Evolutionary conservation across 2,113 vertebrate species (phyloP), one percentile per base, ranked within the genome.

Genomic region (Platichthys flesus): DNA sequence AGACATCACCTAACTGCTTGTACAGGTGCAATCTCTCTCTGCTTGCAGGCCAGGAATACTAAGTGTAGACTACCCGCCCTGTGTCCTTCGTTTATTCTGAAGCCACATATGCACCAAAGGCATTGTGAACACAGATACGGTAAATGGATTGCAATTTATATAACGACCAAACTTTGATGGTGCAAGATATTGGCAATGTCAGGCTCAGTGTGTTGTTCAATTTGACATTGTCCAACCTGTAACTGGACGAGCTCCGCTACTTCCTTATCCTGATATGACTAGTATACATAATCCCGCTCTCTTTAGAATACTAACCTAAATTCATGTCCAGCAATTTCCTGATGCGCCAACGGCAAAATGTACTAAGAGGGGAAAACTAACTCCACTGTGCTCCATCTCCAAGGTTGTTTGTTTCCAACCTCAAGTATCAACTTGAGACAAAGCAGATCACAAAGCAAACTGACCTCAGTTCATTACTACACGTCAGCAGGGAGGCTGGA

Each of bases 1-100:
- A 82, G 91, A 87, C 89, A 90, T 86, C 90, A 79, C 73, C 86
- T 64, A 31, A 66, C 83, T 86, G 87, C 91, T 91, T 84, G 78
- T 84, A 84, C 88, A 82, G 79, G 85, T 88, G 83, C 89, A 89
- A 88, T 92, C 88, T 88, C 75, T 74, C 69, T 79, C 81, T 76
- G 75, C 31, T 37, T 37, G 70, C 88, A 56, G 58, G 82, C 67
- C 67, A 45, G 58, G 90, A 93, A 93, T 93, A 90, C 89, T 89
- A 88, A 93, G 69, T 73, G 67, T 80, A 75, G 65, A 62, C 74
- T 51, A 52, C 37, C 73, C 13, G 13, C n/a, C 45, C 47, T 8
- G 52, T 82, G 83, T 76, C 84, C 87, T 91, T 90, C 79, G 21
- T 65, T 62, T 31, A 56, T 4, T 5, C 5, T 51, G 5, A 51